phyloP scores from a whole-genome alignment of 2,113 vertebrate genomes.

The Excalfactoria chinensis region DNA sequence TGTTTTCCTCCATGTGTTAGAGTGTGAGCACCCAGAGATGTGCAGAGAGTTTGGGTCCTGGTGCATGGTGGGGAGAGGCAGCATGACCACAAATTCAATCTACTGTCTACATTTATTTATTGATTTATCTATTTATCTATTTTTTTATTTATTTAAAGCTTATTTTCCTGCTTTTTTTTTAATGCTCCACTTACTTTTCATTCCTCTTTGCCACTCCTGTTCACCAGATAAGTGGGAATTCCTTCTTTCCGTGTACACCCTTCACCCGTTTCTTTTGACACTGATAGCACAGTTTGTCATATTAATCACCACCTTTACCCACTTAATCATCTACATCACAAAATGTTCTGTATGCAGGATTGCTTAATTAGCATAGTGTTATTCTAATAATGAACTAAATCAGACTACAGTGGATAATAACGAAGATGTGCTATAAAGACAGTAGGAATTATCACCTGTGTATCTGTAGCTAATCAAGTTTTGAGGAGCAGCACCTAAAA shows the following conservation, averaged over 20 bases:
- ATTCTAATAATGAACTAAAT: conserved; percentile 18
- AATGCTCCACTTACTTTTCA: neutral
- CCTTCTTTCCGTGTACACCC: neutral
- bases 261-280: neutral
- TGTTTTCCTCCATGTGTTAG: neutral
- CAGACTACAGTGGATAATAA: conserved; percentile 6
- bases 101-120: neutral
- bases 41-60: accelerated
- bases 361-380: conserved; percentile 24
- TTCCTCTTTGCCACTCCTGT: neutral
- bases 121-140: neutral
- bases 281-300: neutral
- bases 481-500: conserved; percentile 26
- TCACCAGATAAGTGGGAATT: neutral
- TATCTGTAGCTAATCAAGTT: conserved; percentile 39
- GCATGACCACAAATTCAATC: accelerated
- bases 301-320: neutral
- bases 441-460: conserved; percentile 22
- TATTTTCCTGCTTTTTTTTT: neutral
- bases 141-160: neutral
- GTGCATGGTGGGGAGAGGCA: accelerated
- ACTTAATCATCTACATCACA: neutral
- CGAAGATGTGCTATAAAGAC: neutral
- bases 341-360: neutral
- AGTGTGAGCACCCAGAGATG: accelerated